A percentile compares a stretch with the other conserved stretches of the same genome.
These are phyloP conservation scores for Lutjanus argentimaculatus DNA, from an alignment of 2,797 vertebrate species.

Conservation along the genomic window DNA sequence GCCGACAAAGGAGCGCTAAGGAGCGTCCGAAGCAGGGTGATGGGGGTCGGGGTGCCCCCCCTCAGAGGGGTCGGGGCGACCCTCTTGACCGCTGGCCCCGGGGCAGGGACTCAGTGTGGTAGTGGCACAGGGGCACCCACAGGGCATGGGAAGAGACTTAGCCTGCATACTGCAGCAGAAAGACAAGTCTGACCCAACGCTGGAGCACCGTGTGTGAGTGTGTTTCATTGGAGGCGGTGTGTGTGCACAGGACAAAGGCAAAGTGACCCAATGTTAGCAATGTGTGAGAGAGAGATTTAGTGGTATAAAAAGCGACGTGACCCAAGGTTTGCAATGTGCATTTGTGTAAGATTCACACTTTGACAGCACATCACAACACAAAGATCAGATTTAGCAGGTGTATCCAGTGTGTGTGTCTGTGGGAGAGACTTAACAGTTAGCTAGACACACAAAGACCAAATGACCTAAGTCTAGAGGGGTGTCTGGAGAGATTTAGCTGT, in stretches of 20 bases:
- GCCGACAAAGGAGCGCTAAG: constrained; percentile 91
- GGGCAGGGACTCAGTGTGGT: constrained; percentile 90
- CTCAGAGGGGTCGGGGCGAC: constrained; percentile 87
- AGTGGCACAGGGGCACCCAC: constrained; percentile 90
- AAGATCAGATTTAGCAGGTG: constrained; percentile 79
- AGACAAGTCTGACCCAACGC: constrained; percentile 74
- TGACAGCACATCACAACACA: constrained; percentile 83
- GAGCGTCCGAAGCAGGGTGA: constrained; percentile 85
- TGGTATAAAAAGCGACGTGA: constrained; percentile 74
- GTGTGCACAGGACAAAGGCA: constrained; percentile 76
- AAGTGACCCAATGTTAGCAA: constrained; percentile 72
- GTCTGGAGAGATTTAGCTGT: constrained; percentile 60
- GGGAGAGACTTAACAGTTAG: constrained; percentile 66
- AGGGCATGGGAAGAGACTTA: constrained; percentile 90
- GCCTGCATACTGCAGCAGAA: constrained; percentile 73
- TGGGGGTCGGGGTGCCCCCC: constrained; percentile 75
- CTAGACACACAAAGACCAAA: constrained; percentile 62
- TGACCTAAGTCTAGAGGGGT: constrained; percentile 59
- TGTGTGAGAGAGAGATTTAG: constrained; percentile 80
- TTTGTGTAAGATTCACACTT: constrained; percentile 79
- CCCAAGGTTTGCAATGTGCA: constrained; percentile 72
- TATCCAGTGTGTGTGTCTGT: constrained; percentile 46
- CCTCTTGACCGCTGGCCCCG: constrained; percentile 90
- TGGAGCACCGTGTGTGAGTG: constrained; percentile 48
- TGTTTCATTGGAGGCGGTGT: constrained; percentile 68